Conservation (phyloP, 2,797 vertebrate species). For the Phoeniculus purpureus region DNA sequence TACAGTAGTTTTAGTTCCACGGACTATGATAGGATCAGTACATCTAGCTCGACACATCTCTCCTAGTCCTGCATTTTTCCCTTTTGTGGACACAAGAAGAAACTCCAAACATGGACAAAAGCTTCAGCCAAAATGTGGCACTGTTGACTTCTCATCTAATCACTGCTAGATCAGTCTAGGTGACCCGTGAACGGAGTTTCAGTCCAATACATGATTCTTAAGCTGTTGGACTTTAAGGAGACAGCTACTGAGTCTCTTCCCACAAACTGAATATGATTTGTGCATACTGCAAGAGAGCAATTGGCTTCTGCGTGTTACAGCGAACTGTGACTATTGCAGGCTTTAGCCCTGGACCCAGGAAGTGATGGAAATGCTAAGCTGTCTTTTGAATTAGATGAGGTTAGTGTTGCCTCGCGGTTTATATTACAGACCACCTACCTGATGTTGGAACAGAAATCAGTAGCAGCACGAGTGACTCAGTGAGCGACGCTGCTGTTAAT, state of each 20-base stretch:
- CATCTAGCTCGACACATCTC: not conserved
- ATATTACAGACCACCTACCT: not conserved
- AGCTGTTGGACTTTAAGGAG: not conserved
- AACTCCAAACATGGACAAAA: not conserved
- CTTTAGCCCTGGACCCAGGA: not conserved
- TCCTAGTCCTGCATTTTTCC: not conserved
- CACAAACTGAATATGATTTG: not conserved
- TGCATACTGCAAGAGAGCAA: not conserved
- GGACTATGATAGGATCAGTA: not conserved
- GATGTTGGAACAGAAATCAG: constrained; percentile 50
- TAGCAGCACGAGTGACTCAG: constrained; percentile 19
- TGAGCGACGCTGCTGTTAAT: constrained; percentile 66
- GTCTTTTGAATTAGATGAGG: constrained; percentile 1
- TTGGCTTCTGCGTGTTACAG: not conserved
- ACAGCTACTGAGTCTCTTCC: not conserved
- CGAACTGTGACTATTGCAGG: not conserved
- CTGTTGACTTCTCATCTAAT: not conserved
- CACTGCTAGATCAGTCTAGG: not conserved
- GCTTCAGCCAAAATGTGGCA: not conserved
- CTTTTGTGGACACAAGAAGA: not conserved
- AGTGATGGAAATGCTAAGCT: not conserved
- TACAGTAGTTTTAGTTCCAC: not conserved
- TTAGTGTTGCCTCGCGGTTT: not conserved
- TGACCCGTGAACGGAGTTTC: not conserved
- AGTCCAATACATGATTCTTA: not conserved